Base-by-base conservation (phyloP, 2,797 vertebrate species). In the Neosalanx taihuensis region DNA sequence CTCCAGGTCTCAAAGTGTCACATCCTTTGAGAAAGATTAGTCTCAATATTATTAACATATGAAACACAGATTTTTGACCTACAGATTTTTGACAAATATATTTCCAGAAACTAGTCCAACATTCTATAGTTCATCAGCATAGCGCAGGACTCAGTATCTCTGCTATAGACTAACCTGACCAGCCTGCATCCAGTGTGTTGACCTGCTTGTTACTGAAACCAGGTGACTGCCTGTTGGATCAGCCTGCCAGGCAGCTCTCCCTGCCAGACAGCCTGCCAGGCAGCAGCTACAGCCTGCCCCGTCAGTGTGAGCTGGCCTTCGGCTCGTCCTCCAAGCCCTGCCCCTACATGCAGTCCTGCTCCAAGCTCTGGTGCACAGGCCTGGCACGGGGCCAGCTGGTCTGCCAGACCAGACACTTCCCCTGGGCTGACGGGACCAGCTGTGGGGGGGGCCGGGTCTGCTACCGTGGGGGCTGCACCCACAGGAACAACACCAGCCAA, bases 391-490 rank as follows among this genome's bases (percentile, higher is more conserved):
- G 97, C 2, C 97, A 98, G 84, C 91, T 96, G 70, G 95, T 98
- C 62, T 99, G 97, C 84, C 97, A 99, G 86, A 99, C 97, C 0
- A 92, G 97, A 0, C 97, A 99, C 88, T 99, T 99, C 83, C 97
- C 97, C 30, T 99, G 97, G 97, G 96, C 97, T 0, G 97, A 99
- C 0, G 97, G 96, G 80, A 99, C 97, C 20, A 82, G 82, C 88
- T 99, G 97, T 1, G 93, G 94, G 0, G 93, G 93, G 0, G 88
- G 91, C 20, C 93, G 91, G 68, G 90, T 97, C 77, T 99, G 97
- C 83, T 85, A 96, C 86, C 91, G 90, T 70, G 96, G 97, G 0
- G 69, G 83, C 30, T 99, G 97, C 1, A 79, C 92, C 0, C 93
- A 95, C 66, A 96, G 90, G 80, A 92, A 95, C 74, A 89, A 89